Percentiles rank a stretch among this genome's conserved stretches.
phyloP scores from a whole-genome alignment of 2,797 vertebrate species.

The Petrocephalus schoutedeni region DNA sequence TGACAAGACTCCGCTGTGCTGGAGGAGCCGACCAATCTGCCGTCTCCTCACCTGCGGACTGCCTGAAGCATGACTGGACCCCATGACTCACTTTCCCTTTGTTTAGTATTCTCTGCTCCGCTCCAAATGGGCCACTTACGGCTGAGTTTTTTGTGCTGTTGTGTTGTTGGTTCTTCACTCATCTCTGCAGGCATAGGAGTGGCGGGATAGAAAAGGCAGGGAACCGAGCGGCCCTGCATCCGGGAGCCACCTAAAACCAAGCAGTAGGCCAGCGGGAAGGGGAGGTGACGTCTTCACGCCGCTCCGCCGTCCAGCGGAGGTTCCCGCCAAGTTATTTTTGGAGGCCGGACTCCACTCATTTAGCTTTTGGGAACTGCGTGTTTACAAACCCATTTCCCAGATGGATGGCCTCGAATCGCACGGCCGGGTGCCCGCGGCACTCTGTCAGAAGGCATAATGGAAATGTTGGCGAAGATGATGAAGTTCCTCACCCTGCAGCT shows the following conservation, averaged over 20 bases:
- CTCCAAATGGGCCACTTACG: not conserved
- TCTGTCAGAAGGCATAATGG: slow-evolving; percentile 4
- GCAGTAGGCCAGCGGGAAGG: not conserved
- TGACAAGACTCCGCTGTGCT: not conserved
- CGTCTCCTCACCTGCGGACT: not conserved
- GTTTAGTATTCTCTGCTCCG: not conserved
- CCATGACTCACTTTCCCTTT: not conserved
- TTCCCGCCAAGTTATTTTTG: not conserved
- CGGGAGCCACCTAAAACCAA: not conserved
- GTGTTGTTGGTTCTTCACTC: not conserved
- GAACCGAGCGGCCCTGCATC: not conserved
- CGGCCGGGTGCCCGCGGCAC: not conserved
- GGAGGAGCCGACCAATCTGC: not conserved
- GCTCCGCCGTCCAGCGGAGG: not conserved
- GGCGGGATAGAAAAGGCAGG: not conserved
- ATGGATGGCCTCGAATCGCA: not conserved
- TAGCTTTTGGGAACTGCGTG: not conserved
- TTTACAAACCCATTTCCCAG: slow-evolving; percentile 7
- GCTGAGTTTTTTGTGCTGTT: not conserved
- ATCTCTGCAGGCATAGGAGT: not conserved
- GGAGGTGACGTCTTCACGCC: not conserved
- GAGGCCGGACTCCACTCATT: not conserved
- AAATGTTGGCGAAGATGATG: not conserved
- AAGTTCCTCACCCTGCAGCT: not conserved
- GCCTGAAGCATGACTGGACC: not conserved